Percentiles rank a stretch among this genome's conserved stretches.
Conservation (phyloP, 2,113 vertebrate genomes). For the Astatoreochromis straeleni region DNA sequence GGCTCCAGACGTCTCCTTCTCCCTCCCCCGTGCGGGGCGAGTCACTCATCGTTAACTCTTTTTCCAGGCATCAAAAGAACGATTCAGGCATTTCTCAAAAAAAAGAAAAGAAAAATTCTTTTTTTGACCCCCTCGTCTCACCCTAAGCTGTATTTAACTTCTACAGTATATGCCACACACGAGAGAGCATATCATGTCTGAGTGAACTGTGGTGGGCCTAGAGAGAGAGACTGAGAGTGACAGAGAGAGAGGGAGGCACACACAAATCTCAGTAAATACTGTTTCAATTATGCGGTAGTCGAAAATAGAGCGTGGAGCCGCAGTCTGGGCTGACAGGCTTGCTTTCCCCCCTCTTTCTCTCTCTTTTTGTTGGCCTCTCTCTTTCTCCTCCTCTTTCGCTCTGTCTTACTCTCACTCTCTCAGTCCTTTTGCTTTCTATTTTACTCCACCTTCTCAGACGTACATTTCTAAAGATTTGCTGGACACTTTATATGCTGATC, state of each 20-base stretch:
- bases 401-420: background rate
- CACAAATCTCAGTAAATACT: conserved; percentile 74
- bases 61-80: conserved; percentile 56
- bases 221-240: background rate
- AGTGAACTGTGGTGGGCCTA: conserved; percentile 46
- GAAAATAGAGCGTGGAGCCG: conserved; percentile 82
- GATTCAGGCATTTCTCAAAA: conserved; percentile 30
- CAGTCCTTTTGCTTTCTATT: background rate
- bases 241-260: conserved; percentile 3
- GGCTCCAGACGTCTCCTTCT: conserved; percentile 8
- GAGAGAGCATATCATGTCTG: conserved; percentile 30
- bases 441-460: background rate
- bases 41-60: conserved; percentile 20
- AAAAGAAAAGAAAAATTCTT: background rate
- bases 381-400: background rate
- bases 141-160: conserved; percentile 35
- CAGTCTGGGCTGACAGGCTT: conserved; percentile 73
- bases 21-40: background rate
- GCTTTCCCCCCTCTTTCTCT: conserved; percentile 2
- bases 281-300: conserved; percentile 88
- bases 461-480: background rate
- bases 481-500: background rate
- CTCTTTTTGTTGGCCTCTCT: background rate
- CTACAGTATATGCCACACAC: conserved; percentile 54
- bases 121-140: background rate